Evolutionary conservation across 2,888 invertebrate genomes (phyloP), one percentile per base, ranked within the genome.

Genomic region (Drosophila affinis): DNA sequence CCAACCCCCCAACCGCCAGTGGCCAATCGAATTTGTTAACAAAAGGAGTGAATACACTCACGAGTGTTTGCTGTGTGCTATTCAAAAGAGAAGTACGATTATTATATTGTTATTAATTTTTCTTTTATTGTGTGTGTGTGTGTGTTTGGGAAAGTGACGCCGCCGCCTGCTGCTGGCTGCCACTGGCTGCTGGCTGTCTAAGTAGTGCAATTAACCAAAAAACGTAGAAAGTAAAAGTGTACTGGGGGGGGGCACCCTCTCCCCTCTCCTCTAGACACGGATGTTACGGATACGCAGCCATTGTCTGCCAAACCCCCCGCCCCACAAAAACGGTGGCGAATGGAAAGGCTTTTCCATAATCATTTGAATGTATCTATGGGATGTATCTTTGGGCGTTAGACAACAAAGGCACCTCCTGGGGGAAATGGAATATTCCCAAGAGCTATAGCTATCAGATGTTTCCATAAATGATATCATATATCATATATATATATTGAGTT

Each of bases 161-260:
- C 58, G 72, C 2, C 18, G 21, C 21, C 69, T 24, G 5, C 61
- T 55, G 72, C 78, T 39, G 3, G 5, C 61, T 55, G 72, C 78
- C 14, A 14, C 14, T 39, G 39, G 14, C 39, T 77, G 79, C 78
- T 80, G 78, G 82, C 77, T 77, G 81, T 59, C 80, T 72, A 80
- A 78, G 64, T 78, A 82, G 77, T 75, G 80, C 83, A 81, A 81
- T 81, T 82, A 81, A 74, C 72, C 73, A 39, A 39, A 39, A 34
- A 34, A 34, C 29, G 29, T 9, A 29, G 70, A 81, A 81, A 81
- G 83, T 83, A 83, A 81, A 81, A 81, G 81, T 83, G 81, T 62
- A 63, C 34, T 12, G 14, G 34, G 12, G 14, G 34, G 12, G 18
- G 18, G 18, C 4, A 12, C 12, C 12, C 32, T 12, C 12, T 0